Percentiles rank a stretch among this genome's conserved stretches.
These are phyloP conservation scores for Caenorhabditis sp. DNA, from an alignment of 2,888 invertebrate genomes.

Conservation along the genomic window DNA sequence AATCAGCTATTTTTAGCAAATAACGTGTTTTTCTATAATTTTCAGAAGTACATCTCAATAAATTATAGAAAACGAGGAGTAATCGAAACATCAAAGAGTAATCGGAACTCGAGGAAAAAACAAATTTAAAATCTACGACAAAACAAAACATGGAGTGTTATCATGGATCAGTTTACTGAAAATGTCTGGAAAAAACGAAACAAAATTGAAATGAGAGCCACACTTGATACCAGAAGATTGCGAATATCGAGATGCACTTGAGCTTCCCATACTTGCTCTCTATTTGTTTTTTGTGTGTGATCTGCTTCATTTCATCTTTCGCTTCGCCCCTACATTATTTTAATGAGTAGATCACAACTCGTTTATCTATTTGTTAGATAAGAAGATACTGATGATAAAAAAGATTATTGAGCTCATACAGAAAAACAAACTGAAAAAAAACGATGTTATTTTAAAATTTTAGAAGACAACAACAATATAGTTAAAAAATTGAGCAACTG, in stretches of 20 bases:
- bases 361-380: not conserved
- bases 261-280: slow-evolving; percentile 8
- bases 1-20: too few species aligned
- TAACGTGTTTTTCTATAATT: too few species aligned
- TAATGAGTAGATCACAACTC: not conserved
- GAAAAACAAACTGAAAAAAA: too few species aligned
- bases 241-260: slow-evolving; percentile 42
- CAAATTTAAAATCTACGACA: too few species aligned
- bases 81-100: not conserved
- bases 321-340: not conserved
- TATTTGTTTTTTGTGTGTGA: slow-evolving; percentile 32
- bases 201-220: not conserved
- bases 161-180: too few species aligned
- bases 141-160: too few species aligned
- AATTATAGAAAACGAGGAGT: not conserved
- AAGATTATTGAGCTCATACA: too few species aligned
- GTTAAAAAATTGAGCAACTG: too few species aligned
- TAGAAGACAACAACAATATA: too few species aligned
- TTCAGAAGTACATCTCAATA: not conserved
- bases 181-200: not conserved
- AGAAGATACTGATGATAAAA: slow-evolving; percentile 2
- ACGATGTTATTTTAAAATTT: too few species aligned
- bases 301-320: not conserved
- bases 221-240: slow-evolving; percentile 25
- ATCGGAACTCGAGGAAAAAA: too few species aligned